Percentiles rank a stretch among this genome's conserved stretches.
These are phyloP conservation scores for Cheilosia grossa DNA, from an alignment of 2,888 invertebrate species.

Conservation along the genomic window DNA sequence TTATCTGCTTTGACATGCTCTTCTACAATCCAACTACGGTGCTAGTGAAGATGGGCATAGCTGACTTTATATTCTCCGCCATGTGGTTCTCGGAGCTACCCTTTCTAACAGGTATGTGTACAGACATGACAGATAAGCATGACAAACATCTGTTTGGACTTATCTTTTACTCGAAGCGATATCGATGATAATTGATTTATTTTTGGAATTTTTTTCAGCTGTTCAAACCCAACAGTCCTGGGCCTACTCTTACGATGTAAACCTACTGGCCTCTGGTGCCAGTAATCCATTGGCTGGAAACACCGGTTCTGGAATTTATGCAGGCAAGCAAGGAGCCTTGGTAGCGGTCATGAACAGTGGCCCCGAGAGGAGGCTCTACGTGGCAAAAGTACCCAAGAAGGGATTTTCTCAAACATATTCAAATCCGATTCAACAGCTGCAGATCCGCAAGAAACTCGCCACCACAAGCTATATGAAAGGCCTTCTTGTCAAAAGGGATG, in stretches of 20 bases:
- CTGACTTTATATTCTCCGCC: constrained; percentile 85
- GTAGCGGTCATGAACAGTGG: constrained; percentile 76
- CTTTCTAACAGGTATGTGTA: constrained; percentile 85
- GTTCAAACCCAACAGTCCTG: constrained; percentile 89
- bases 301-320: constrained; percentile 91
- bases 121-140: no score
- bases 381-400: constrained; percentile 78
- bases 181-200: neutral
- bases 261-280: constrained; percentile 89
- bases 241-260: constrained; percentile 87
- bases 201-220: constrained; percentile 72
- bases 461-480: constrained; percentile 40
- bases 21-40: constrained; percentile 88
- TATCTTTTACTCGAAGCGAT: no score
- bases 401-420: neutral
- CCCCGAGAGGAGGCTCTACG: constrained; percentile 77
- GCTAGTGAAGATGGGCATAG: constrained; percentile 80
- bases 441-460: constrained; percentile 34
- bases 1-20: constrained; percentile 93
- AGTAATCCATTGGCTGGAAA: constrained; percentile 86
- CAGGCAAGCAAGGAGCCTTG: constrained; percentile 82
- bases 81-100: constrained; percentile 94
- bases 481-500: constrained; percentile 78
- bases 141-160: no score
- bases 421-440: neutral